Evolutionary conservation across 2,888 invertebrate genomes (phyloP), one percentile per base, ranked within the genome.

Genomic region (Troides helena): DNA sequence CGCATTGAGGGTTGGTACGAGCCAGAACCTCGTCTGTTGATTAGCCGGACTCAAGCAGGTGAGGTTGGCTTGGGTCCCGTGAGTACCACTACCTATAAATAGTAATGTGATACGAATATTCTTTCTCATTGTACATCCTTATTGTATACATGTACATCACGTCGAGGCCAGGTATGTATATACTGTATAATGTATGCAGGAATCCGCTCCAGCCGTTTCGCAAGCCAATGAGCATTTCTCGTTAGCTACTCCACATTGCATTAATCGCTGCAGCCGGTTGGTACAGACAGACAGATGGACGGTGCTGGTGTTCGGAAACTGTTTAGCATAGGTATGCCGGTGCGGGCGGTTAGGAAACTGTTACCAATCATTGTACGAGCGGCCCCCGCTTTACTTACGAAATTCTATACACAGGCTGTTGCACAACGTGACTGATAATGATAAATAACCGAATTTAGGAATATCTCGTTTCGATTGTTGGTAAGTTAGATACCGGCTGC

Each of bases 241-340:
- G 39, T 68, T 60, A 53, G 50, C 30, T 14, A 56, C 57, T 23
- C 57, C 43, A 68, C 63, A 60, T 64, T 60, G 64, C 39, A 68
- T 68, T 63, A 68, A 68, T 60, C 60, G 60, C 14, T 53, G 39
- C 59, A 60, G 59, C 68, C 64, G 60, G 68, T 68, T 67, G n/a
- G n/a, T 60, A 59, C 64, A 60, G 68, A 64, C 63, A 68, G 53
- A 68, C 62, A 43, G 57, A 68, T 58, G 50, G 50, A 67, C 50
- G n/a, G 60, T 39, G 25, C 62, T 23, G 46, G 64, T 56, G 58
- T 67, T 67, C 62, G 62, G 59, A 39, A n/a, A n/a, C 64, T 63
- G 56, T 63, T 70, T 70, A 67, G 70, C 70, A 70, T 70, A 70
- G 67, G 67, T 67, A 70, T 70, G 70, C 67, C 57, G 70, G 56